A percentile compares a stretch with the other conserved stretches of the same genome.
Evolutionary conservation across 2,113 vertebrate genomes (phyloP).

Genomic region (Gallinago jamesoni): DNA sequence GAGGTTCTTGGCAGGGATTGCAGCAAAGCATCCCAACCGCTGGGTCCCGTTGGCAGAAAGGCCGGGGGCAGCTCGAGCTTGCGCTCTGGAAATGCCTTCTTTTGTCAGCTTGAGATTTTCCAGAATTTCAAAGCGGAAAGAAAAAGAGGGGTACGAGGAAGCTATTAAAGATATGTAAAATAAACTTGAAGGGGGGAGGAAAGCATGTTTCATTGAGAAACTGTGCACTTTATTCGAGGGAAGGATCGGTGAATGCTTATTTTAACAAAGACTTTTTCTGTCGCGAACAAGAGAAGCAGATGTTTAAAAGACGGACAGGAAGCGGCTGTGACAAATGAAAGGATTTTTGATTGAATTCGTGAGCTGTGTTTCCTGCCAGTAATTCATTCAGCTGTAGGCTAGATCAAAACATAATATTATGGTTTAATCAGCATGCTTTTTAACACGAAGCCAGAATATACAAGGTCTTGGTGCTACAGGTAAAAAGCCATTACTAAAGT

Average conservation of each 20-base stretch:
- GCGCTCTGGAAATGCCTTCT: constrained; percentile 44
- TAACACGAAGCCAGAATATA: constrained; percentile 48
- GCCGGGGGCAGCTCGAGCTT: neutral
- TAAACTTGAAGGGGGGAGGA: constrained; percentile 60
- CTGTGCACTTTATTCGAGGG: constrained; percentile 22
- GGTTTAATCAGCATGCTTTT: constrained; percentile 67
- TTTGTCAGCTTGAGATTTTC: constrained; percentile 76
- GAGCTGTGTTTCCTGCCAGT: constrained; percentile 80
- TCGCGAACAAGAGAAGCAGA: constrained; percentile 76
- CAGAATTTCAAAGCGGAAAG: constrained; percentile 75
- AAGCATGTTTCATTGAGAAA: constrained; percentile 48
- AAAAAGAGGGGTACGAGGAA: constrained; percentile 70
- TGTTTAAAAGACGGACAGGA: constrained; percentile 78
- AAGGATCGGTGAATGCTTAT: constrained; percentile 61
- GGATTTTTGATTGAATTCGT: constrained; percentile 80
- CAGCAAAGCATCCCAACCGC: neutral
- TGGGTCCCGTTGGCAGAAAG: neutral
- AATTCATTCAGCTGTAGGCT: constrained; percentile 77
- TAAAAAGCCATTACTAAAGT: constrained; percentile 33
- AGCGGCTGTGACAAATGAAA: constrained; percentile 80
- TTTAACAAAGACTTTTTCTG: constrained; percentile 73
- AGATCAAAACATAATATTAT: constrained; percentile 74
- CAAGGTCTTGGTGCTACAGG: constrained; percentile 44
- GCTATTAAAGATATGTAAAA: constrained; percentile 77
- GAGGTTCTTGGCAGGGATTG: neutral